Conservation (phyloP, 2,888 invertebrate species). For the Cataglyphis rosenhaueri region DNA sequence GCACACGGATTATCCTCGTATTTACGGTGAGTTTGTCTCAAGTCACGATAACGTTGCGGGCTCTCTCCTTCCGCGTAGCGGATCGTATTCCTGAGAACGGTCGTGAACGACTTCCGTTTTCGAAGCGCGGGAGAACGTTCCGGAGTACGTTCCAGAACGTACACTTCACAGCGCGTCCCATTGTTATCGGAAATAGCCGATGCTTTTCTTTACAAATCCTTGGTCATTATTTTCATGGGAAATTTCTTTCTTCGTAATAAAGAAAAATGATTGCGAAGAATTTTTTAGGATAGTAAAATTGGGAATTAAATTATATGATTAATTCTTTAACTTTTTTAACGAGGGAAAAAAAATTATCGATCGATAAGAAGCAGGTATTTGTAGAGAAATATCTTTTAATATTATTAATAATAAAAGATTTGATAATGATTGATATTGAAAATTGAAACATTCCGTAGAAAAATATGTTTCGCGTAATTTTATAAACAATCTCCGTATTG, state of each 20-base stretch:
- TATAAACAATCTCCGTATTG: neutral
- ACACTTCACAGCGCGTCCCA: neutral
- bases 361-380: neutral
- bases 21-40: constrained; percentile 78
- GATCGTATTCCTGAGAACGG: neutral
- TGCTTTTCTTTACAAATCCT: neutral
- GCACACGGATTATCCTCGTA: constrained; percentile 80
- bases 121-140: neutral
- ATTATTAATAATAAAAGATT: neutral
- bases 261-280: neutral
- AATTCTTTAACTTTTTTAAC: neutral
- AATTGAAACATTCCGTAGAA: neutral
- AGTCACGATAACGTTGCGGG: neutral
- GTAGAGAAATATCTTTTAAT: neutral
- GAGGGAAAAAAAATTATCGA: neutral
- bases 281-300: neutral
- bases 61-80: neutral
- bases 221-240: neutral
- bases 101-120: neutral
- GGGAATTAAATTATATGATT: neutral
- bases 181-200: neutral
- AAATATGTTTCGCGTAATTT: neutral
- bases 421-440: neutral
- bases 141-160: neutral
- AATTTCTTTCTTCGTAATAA: neutral